These are phyloP conservation scores for Orius laevigatus DNA, from an alignment of 1,140 invertebrate genomes.

Conservation along the genomic window DNA sequence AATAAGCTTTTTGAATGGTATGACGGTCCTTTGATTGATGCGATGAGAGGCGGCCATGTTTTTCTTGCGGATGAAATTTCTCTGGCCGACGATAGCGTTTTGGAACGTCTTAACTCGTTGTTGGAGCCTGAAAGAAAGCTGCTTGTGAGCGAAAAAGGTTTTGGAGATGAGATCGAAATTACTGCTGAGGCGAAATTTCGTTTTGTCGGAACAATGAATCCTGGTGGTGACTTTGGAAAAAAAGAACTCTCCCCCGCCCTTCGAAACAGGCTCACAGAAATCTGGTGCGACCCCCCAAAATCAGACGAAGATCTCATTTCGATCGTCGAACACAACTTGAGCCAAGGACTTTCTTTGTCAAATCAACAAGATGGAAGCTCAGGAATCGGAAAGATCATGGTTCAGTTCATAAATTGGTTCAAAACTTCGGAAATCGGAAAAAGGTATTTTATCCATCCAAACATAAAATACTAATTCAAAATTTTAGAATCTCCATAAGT, in stretches of 20 bases:
- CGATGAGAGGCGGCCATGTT: slow-evolving; percentile 74
- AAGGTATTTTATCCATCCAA: slow-evolving; percentile 25
- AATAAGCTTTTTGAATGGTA: slow-evolving; percentile 86
- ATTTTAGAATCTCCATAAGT: slow-evolving; percentile 54
- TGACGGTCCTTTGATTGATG: slow-evolving; percentile 83
- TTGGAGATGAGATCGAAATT: slow-evolving; percentile 33
- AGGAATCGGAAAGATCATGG: slow-evolving; percentile 46
- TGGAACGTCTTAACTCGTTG: slow-evolving; percentile 93
- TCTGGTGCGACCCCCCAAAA: slow-evolving; percentile 79
- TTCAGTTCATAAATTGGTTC: slow-evolving; percentile 71
- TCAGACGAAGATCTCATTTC: slow-evolving; percentile 50
- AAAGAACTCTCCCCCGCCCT: slow-evolving; percentile 97
- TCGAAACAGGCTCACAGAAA: slow-evolving; percentile 95
- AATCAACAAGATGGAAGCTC: slow-evolving; percentile 37
- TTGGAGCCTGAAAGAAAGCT: slow-evolving; percentile 86
- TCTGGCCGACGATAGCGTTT: slow-evolving; percentile 93
- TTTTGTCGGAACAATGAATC: slow-evolving; percentile 98
- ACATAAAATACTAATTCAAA: neutral
- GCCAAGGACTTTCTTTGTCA: slow-evolving; percentile 29
- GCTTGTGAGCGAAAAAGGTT: slow-evolving; percentile 76
- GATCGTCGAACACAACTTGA: slow-evolving; percentile 61
- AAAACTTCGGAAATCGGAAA: slow-evolving; percentile 52
- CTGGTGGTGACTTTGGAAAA: slow-evolving; percentile 98
- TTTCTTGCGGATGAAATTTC: slow-evolving; percentile 99
- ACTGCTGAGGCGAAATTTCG: slow-evolving; percentile 69